phyloP scores from a whole-genome alignment of 2,888 invertebrate species.

The Cerceris ruficornis region DNA sequence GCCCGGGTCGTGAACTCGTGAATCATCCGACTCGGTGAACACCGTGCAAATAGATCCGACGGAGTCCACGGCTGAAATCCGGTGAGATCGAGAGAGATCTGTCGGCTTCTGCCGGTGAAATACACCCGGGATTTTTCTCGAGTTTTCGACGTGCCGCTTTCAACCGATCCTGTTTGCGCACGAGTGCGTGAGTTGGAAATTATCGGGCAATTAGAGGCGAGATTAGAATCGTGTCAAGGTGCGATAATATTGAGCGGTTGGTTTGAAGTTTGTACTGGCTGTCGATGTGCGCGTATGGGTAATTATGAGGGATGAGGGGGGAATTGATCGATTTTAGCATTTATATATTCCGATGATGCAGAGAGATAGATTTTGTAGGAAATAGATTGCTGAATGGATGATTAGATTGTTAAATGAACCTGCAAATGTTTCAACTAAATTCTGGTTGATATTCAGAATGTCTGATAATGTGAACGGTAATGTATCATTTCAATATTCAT shows the following conservation, averaged over 20 bases:
- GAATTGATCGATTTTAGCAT: too few species aligned
- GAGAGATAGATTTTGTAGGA: too few species aligned
- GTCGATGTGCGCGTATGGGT: not conserved
- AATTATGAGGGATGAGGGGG: too few species aligned
- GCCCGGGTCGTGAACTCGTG: conserved; percentile 50
- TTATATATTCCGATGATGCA: too few species aligned
- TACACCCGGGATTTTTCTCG: conserved; percentile 2
- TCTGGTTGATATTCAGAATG: not conserved
- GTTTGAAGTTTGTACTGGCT: not conserved
- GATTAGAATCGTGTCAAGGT: not conserved
- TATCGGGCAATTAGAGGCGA: not conserved
- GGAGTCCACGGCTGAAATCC: not conserved
- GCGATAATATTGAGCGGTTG: not conserved
- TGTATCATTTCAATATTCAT: not conserved
- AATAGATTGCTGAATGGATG: too few species aligned
- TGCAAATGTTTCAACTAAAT: too few species aligned
- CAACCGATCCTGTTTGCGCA: not conserved
- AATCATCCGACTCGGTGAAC: conserved; percentile 47
- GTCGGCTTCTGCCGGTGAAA: not conserved
- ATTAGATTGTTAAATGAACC: too few species aligned
- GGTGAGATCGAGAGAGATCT: conserved; percentile 1
- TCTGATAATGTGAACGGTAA: not conserved
- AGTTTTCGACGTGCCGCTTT: not conserved
- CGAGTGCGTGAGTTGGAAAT: not conserved
- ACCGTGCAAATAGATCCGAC: conserved; percentile 24